These are phyloP conservation scores for Drosophila merina DNA, from an alignment of 2,888 invertebrate genomes.

Conservation along the genomic window DNA sequence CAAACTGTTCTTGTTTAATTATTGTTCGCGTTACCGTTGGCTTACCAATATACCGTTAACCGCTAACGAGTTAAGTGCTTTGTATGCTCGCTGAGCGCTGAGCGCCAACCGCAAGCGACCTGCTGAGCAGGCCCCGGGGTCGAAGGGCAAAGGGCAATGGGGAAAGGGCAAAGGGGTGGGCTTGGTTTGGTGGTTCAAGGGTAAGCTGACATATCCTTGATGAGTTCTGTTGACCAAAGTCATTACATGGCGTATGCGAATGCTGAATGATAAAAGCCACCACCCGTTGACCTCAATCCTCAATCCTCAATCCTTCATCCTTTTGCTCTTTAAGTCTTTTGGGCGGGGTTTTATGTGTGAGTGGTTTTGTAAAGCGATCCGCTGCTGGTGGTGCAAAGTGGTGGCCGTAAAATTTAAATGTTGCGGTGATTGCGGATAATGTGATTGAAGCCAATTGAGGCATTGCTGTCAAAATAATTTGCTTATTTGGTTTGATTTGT, in stretches of 20 bases:
- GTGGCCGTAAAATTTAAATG: slow-evolving; percentile 28
- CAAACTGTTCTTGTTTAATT: slow-evolving; percentile 66
- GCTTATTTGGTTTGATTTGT: neutral
- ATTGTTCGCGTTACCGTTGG: slow-evolving; percentile 63
- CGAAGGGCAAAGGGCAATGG: neutral
- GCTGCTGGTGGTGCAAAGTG: slow-evolving; percentile 22
- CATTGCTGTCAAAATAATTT: neutral
- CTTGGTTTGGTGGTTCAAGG: slow-evolving; percentile 6
- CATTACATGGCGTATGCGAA: slow-evolving; percentile 61
- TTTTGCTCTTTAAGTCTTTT: slow-evolving; percentile 42
- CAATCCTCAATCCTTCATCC: slow-evolving; percentile 3
- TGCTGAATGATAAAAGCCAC: slow-evolving; percentile 44
- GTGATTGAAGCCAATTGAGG: slow-evolving; percentile 24
- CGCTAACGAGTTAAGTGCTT: slow-evolving; percentile 79
- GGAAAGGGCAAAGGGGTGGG: neutral
- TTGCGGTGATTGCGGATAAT: slow-evolving; percentile 37
- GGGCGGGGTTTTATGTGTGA: slow-evolving; percentile 6
- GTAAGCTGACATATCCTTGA: slow-evolving; percentile 63
- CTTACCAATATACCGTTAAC: slow-evolving; percentile 73
- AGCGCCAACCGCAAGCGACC: slow-evolving; percentile 59
- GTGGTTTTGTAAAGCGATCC: slow-evolving; percentile 22
- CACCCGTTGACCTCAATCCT: slow-evolving; percentile 54
- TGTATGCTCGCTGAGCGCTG: slow-evolving; percentile 60
- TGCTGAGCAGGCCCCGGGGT: slow-evolving; percentile 12
- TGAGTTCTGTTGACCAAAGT: slow-evolving; percentile 76